Evolutionary conservation across 2,888 invertebrate species (phyloP).

Genomic region (Meteorus cinctellus): DNA sequence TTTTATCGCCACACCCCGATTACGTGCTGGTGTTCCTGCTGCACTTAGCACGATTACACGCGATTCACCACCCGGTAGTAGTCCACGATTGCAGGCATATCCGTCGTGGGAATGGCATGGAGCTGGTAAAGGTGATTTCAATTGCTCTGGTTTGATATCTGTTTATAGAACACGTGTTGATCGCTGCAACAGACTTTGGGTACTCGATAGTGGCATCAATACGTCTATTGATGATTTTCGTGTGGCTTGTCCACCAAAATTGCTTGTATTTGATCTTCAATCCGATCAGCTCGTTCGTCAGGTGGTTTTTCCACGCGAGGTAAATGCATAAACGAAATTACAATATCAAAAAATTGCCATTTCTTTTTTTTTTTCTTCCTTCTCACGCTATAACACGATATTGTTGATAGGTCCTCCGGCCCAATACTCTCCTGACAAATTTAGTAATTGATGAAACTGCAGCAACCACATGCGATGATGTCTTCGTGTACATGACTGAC

Average conservation of each 20-base stretch:
- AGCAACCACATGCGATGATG: slow-evolving; percentile 82
- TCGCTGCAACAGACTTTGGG: slow-evolving; percentile 89
- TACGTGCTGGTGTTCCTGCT: slow-evolving; percentile 85
- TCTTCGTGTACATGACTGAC: slow-evolving; percentile 87
- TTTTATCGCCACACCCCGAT: slow-evolving; percentile 84
- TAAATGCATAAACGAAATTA: slow-evolving; percentile 44
- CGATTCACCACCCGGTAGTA: slow-evolving; percentile 79
- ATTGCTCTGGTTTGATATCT: slow-evolving; percentile 85
- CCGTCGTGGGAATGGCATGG: slow-evolving; percentile 87
- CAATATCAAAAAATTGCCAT: too few relatives aligned
- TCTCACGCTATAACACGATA: neutral
- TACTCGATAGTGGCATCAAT: slow-evolving; percentile 84
- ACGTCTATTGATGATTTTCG: slow-evolving; percentile 82
- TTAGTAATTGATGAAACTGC: slow-evolving; percentile 84
- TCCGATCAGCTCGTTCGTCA: slow-evolving; percentile 82
- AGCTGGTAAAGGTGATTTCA: slow-evolving; percentile 81
- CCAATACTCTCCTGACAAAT: slow-evolving; percentile 85
- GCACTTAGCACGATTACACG: slow-evolving; percentile 83
- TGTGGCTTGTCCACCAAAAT: slow-evolving; percentile 84
- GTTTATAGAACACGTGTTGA: slow-evolving; percentile 86
- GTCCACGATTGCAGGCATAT: slow-evolving; percentile 82
- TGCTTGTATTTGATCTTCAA: slow-evolving; percentile 85
- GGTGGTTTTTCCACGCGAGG: slow-evolving; percentile 83
- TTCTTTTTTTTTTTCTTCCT: too few relatives aligned
- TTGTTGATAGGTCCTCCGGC: slow-evolving; percentile 77